Evolutionary conservation across 2,888 invertebrate species (phyloP).

Genomic region (Muschampia staudingeri): DNA sequence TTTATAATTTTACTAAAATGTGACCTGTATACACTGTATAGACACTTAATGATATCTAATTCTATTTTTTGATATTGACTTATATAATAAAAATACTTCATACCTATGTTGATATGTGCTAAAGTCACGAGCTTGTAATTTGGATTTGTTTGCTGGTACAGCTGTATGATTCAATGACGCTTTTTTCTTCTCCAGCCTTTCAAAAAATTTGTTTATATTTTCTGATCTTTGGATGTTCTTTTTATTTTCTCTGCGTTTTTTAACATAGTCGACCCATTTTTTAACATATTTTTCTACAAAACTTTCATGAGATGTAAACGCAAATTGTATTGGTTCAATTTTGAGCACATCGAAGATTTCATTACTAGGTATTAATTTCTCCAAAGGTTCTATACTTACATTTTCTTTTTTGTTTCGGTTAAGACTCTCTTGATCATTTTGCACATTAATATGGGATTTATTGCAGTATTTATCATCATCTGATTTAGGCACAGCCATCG

Average conservation of each 20-base stretch:
- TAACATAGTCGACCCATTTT: constrained; percentile 81
- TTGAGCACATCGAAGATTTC: constrained; percentile 73
- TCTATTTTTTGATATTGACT: not conserved
- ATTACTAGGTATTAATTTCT: not conserved
- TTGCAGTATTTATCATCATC: constrained; percentile 66
- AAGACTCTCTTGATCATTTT: not conserved
- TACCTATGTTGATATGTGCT: constrained; percentile 87
- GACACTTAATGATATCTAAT: not conserved
- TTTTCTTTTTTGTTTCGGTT: not conserved
- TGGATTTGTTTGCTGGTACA: constrained; percentile 76
- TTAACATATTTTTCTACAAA: constrained; percentile 78
- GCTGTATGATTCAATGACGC: constrained; percentile 71
- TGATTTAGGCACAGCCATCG: constrained; percentile 81
- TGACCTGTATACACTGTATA: not conserved
- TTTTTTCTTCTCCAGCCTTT: constrained; percentile 82
- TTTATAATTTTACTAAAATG: no score
- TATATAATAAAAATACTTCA: constrained; percentile 1
- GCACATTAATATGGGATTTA: constrained; percentile 46
- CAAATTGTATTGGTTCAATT: constrained; percentile 62
- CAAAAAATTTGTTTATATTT: constrained; percentile 81
- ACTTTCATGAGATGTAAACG: constrained; percentile 69
- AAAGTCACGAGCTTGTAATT: constrained; percentile 79
- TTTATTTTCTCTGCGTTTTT: constrained; percentile 74
- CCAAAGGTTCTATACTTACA: not conserved
- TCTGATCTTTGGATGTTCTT: constrained; percentile 77